phyloP scores from a whole-genome alignment of 2,888 invertebrate genomes.

The Drosophila histrio region DNA sequence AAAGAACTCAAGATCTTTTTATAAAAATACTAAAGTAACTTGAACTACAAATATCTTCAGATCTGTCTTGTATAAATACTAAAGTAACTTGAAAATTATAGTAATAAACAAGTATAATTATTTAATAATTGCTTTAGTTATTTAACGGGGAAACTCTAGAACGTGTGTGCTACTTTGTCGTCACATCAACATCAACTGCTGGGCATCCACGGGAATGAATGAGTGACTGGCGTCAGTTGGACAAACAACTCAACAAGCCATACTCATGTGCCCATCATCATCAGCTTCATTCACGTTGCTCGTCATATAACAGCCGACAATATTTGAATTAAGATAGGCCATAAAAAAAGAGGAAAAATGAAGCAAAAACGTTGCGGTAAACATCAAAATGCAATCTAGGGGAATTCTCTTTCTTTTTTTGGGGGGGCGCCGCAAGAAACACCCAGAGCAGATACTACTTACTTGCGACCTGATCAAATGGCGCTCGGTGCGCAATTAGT shows the following conservation, averaged over 20 bases:
- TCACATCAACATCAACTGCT: slow-evolving; percentile 2
- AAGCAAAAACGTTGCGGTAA: slow-evolving; percentile 40
- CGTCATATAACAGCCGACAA: slow-evolving; percentile 62
- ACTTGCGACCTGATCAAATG: slow-evolving; percentile 38
- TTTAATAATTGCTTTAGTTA: not conserved
- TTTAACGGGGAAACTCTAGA: not conserved
- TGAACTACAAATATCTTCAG: not conserved
- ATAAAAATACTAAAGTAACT: not conserved
- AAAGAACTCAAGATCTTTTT: not conserved
- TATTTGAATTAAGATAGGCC: slow-evolving; percentile 79
- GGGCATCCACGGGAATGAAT: slow-evolving; percentile 27
- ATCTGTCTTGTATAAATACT: not conserved
- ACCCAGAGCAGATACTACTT: slow-evolving; percentile 4
- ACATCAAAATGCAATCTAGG: slow-evolving; percentile 39
- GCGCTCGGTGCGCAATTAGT: slow-evolving; percentile 77
- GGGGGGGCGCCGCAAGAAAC: slow-evolving; percentile 31
- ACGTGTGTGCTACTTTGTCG: slow-evolving; percentile 14
- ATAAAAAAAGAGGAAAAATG: slow-evolving; percentile 36
- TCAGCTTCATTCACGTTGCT: slow-evolving; percentile 27
- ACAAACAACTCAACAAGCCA: slow-evolving; percentile 53
- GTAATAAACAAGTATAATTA: not conserved
- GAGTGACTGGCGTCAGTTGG: slow-evolving; percentile 68
- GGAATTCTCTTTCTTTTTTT: not conserved
- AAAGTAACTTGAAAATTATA: not conserved
- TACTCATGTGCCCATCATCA: slow-evolving; percentile 21